Percentiles rank a stretch among this genome's conserved stretches.
phyloP scores from a whole-genome alignment of 2,888 invertebrate species.

The Opisthograptis luteolata region DNA sequence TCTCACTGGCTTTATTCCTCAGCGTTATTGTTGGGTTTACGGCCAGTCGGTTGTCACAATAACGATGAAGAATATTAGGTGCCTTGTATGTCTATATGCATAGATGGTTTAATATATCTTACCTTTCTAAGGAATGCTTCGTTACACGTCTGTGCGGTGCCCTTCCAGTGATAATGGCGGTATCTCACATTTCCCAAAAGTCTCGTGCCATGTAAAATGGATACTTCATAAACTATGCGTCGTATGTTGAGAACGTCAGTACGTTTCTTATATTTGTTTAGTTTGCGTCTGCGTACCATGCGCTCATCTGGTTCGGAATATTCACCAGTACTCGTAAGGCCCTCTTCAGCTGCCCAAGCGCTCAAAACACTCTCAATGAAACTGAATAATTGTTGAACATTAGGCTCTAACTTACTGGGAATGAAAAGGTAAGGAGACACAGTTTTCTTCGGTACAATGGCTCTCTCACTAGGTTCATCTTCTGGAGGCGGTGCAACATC shows the following conservation, averaged over 20 bases:
- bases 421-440: slow-evolving; percentile 81
- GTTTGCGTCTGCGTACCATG: slow-evolving; percentile 84
- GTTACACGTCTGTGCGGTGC: slow-evolving; percentile 94
- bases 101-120: slow-evolving; percentile 47
- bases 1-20: slow-evolving; percentile 55
- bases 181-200: slow-evolving; percentile 88
- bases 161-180: slow-evolving; percentile 93
- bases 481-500: slow-evolving; percentile 67
- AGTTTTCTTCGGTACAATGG: slow-evolving; percentile 70
- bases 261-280: slow-evolving; percentile 86
- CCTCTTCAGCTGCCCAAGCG: slow-evolving; percentile 90
- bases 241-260: slow-evolving; percentile 88
- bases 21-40: slow-evolving; percentile 37
- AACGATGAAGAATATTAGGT: slow-evolving; percentile 26
- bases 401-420: slow-evolving; percentile 87
- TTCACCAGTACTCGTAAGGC: slow-evolving; percentile 88
- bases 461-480: slow-evolving; percentile 68
- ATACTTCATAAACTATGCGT: slow-evolving; percentile 88
- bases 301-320: slow-evolving; percentile 90
- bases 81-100: slow-evolving; percentile 8
- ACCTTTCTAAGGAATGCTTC: slow-evolving; percentile 95
- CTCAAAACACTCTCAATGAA: slow-evolving; percentile 92
- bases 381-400: slow-evolving; percentile 92
- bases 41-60: slow-evolving; percentile 26
- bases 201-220: slow-evolving; percentile 87